These are phyloP conservation scores for Colletes collaris DNA, from an alignment of 2,888 invertebrate species.

Conservation along the genomic window DNA sequence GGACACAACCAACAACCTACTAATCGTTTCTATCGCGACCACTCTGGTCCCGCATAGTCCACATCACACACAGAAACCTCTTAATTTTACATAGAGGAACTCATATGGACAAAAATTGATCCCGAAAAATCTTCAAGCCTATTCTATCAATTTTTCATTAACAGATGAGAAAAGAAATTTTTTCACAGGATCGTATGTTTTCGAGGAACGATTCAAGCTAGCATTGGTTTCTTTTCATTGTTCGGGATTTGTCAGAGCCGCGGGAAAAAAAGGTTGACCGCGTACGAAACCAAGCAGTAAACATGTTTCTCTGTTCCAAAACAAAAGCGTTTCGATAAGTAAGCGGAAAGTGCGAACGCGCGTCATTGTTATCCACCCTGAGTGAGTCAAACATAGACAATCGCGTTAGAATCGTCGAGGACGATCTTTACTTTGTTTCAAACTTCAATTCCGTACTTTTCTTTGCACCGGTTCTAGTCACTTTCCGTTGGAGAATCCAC, in stretches of 20 bases:
- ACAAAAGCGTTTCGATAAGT: conserved; percentile 57
- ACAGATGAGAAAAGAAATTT: no score
- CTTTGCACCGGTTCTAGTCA: conserved; percentile 29
- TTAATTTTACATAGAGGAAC: conserved; percentile 14
- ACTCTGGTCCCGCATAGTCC: not conserved
- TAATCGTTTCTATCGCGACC: conserved; percentile 32
- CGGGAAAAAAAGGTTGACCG: conserved; percentile 1
- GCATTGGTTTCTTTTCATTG: conserved; percentile 4
- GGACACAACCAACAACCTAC: conserved; percentile 26
- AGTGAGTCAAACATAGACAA: conserved; percentile 59
- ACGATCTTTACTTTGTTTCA: conserved; percentile 11
- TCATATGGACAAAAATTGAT: no score
- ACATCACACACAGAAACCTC: conserved; percentile 5
- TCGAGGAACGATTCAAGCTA: no score
- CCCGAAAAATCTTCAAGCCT: no score
- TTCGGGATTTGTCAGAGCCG: conserved; percentile 3
- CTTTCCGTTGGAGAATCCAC: conserved; percentile 43
- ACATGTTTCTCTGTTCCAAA: conserved; percentile 25
- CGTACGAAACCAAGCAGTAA: not conserved
- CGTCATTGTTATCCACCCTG: conserved; percentile 57
- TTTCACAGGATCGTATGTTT: no score
- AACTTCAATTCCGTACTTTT: conserved; percentile 10
- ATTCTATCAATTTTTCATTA: no score
- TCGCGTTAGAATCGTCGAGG: conserved; percentile 10
- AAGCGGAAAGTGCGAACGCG: conserved; percentile 54